Conservation (phyloP, 2,113 vertebrate species). For the Sinocyclocheilus anophthalmus region DNA sequence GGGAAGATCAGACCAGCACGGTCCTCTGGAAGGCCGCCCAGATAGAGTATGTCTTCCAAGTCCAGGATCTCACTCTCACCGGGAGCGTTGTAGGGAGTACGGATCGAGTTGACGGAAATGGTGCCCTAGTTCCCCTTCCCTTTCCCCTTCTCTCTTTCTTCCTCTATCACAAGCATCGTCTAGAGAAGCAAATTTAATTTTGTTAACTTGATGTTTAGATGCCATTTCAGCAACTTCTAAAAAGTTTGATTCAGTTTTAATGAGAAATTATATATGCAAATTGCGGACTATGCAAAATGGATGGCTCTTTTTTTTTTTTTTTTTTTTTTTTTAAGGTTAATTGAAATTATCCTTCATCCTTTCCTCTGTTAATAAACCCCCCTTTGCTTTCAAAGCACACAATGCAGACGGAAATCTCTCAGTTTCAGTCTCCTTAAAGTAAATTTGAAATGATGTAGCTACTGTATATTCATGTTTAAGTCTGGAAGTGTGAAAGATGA, state of each 20-base stretch:
- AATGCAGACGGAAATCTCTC: background rate
- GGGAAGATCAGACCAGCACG: conserved; percentile 94
- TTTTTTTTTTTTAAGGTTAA: background rate
- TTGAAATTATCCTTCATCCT: conserved; percentile 12
- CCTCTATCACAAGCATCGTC: no score
- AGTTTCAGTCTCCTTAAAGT: background rate
- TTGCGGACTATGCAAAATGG: background rate
- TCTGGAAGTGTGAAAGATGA: background rate
- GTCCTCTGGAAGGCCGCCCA: conserved; percentile 95
- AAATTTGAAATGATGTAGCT: conserved; percentile 5
- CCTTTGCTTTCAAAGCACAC: conserved; percentile 11
- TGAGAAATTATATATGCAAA: conserved; percentile 15
- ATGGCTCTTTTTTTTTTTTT: no score
- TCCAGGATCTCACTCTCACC: conserved; percentile 98
- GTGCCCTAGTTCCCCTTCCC: no score
- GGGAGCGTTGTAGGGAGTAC: conserved; percentile 94
- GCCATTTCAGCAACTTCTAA: conserved; percentile 16
- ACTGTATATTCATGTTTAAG: conserved; percentile 6
- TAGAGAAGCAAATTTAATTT: background rate
- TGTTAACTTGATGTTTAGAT: conserved; percentile 1
- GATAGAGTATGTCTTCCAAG: conserved; percentile 93
- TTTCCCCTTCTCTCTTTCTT: no score
- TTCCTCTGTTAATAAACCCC: background rate
- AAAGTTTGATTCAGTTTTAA: conserved; percentile 29
- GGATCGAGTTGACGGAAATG: conserved; percentile 95